Evolutionary conservation across 2,797 vertebrate genomes (phyloP), one percentile per base, ranked within the genome.

Genomic region (Centropyge bicolor): DNA sequence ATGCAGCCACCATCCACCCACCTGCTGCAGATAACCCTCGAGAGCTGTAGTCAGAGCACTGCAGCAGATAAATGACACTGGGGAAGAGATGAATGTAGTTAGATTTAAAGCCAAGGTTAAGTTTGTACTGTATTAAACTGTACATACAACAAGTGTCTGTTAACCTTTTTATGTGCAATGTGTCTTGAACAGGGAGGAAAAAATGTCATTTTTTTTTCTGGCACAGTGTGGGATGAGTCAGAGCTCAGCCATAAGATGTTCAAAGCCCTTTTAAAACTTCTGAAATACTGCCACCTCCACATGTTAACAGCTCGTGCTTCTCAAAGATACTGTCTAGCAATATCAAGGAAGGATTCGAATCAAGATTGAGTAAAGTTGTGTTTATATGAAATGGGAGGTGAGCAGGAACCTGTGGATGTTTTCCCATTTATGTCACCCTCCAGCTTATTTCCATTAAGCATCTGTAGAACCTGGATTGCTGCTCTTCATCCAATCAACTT

Each of bases 91-190:
- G 85, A 89, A 85, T 89, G 89, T 91, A 65, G 77, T 79, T 40
- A 5, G 69, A 84, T 35, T 41, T 45, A 8, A 86, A 89, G 78
- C 85, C 83, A 88, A 75, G 84, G 74, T 68, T 83, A 54, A 69
- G 73, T 40, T 72, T 63, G 68, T 84, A 80, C 82, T 83, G 83
- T 86, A 78, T 78, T 78, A 31, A 61, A 72, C 52, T 91, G 88
- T 92, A 86, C 86, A 90, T 89, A 88, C 65, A 80, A 69, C 70
- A 79, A 45, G 60, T 63, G 52, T 86, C 86, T 78, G 55, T 82
- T 56, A 67, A 74, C 52, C 40, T 45, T 74, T 65, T 79, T 31
- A 67, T 52, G 84, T 89, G 80, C 61, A 77, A 69, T 46, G 55
- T 73, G 77, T 78, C 40, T 48, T 2, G 14, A 77, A 80, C 59